phyloP scores from a whole-genome alignment of 2,888 invertebrate species.

The Panzeria rudis region DNA sequence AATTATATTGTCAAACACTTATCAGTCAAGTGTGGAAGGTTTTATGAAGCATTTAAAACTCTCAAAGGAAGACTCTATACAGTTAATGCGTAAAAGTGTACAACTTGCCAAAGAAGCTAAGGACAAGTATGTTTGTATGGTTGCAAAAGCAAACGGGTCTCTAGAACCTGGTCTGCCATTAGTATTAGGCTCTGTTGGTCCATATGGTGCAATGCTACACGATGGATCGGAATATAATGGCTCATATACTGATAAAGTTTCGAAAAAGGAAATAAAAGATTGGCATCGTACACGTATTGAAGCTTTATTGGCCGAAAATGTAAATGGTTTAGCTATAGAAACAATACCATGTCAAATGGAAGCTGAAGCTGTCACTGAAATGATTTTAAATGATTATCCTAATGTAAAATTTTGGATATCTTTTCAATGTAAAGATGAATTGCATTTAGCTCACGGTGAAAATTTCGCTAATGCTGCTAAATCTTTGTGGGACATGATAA shows the following conservation, averaged over 20 bases:
- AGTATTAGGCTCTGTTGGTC: constrained; percentile 95
- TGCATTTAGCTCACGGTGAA: constrained; percentile 90
- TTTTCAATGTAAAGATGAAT: constrained; percentile 89
- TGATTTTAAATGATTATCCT: constrained; percentile 89
- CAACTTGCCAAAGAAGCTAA: constrained; percentile 89
- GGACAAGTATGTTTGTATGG: constrained; percentile 85
- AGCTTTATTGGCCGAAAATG: constrained; percentile 91
- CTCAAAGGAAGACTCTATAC: constrained; percentile 87
- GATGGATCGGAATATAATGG: constrained; percentile 97
- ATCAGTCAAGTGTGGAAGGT: constrained; percentile 92
- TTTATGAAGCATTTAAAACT: constrained; percentile 90
- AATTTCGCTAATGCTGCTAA: constrained; percentile 89
- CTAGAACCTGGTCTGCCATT: constrained; percentile 84
- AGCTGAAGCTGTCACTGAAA: constrained; percentile 91
- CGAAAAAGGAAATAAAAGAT: constrained; percentile 88
- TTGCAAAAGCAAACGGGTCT: constrained; percentile 55
- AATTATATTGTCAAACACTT: constrained; percentile 93
- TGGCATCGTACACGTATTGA: constrained; percentile 93
- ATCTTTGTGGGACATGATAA: constrained; percentile 86
- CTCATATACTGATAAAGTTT: constrained; percentile 88
- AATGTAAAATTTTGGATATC: constrained; percentile 91
- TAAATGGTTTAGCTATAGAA: constrained; percentile 94
- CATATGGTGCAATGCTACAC: constrained; percentile 95
- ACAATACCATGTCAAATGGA: constrained; percentile 95
- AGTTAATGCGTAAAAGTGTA: constrained; percentile 90